Percentiles rank a stretch among this genome's conserved stretches.
These are phyloP conservation scores for Hephaestus fuliginosus DNA, from an alignment of 2,797 vertebrate species.

Conservation along the genomic window DNA sequence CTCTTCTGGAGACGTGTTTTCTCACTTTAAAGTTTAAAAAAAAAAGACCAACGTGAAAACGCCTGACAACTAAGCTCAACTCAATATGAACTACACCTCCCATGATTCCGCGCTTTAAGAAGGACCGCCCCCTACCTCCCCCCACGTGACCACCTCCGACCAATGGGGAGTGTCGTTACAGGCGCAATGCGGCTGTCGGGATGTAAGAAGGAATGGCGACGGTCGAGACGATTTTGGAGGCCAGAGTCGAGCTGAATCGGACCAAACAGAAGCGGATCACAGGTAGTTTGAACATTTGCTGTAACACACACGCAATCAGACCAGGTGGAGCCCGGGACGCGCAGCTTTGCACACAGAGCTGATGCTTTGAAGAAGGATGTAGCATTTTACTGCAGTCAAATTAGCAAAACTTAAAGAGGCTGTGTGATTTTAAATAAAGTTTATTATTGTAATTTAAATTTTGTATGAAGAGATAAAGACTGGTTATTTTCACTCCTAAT, in stretches of 20 bases:
- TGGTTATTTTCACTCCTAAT: not conserved
- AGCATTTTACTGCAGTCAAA: not conserved
- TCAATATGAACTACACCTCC: slow-evolving; percentile 59
- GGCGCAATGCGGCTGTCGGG: slow-evolving; percentile 79
- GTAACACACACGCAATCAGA: not conserved
- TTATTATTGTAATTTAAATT: not conserved
- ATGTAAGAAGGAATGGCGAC: slow-evolving; percentile 89
- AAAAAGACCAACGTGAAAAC: not conserved
- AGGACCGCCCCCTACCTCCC: not conserved
- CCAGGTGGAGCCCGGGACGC: not conserved
- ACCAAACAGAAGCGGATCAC: slow-evolving; percentile 72
- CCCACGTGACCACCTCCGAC: slow-evolving; percentile 63
- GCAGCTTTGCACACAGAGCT: not conserved
- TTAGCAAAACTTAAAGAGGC: slow-evolving; percentile 1
- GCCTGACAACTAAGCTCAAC: not conserved
- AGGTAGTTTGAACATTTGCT: slow-evolving; percentile 61
- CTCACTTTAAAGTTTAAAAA: too few species aligned
- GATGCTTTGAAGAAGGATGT: not conserved
- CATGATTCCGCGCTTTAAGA: slow-evolving; percentile 5
- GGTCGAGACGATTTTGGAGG: slow-evolving; percentile 73
- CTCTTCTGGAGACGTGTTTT: too few species aligned
- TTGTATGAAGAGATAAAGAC: not conserved
- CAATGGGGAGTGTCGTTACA: slow-evolving; percentile 84
- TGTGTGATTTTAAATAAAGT: slow-evolving; percentile 32
- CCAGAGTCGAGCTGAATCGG: slow-evolving; percentile 58